Evolutionary conservation across 2,888 invertebrate genomes (phyloP).

Genomic region (Leptinotarsa tumamoca): DNA sequence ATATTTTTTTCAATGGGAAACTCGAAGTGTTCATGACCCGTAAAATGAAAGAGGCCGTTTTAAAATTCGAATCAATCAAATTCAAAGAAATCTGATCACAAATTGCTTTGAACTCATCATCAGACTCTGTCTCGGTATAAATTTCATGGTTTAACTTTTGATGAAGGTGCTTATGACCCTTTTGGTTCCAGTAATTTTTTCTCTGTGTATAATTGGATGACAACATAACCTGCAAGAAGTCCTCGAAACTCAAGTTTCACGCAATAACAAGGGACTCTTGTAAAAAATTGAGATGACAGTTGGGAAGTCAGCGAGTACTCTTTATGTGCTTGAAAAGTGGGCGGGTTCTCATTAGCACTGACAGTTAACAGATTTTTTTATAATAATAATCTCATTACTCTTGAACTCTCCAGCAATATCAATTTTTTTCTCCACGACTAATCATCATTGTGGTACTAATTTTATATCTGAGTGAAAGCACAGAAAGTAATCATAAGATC

Average conservation of each 20-base stretch:
- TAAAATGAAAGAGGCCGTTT: no score
- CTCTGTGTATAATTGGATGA: background rate
- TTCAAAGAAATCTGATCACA: no score
- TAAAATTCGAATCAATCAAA: no score
- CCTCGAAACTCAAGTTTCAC: constrained; percentile 31
- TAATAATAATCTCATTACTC: background rate
- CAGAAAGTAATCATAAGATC: no score
- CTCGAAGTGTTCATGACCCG: no score
- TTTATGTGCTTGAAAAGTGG: background rate
- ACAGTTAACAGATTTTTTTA: background rate
- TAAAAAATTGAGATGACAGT: constrained; percentile 15
- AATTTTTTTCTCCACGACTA: background rate
- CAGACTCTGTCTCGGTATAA: background rate
- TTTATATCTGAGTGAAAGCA: background rate
- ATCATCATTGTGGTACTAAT: background rate
- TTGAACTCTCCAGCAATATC: background rate
- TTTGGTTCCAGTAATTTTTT: background rate
- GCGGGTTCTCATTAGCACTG: background rate
- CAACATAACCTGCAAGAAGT: constrained; percentile 14
- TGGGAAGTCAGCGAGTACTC: background rate
- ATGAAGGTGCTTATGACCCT: background rate
- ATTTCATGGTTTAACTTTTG: background rate
- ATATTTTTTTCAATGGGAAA: no score
- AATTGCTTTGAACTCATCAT: no score
- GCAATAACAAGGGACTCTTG: constrained; percentile 29